Percentiles rank a stretch among this genome's conserved stretches.
phyloP scores from a whole-genome alignment of 2,797 vertebrate species.

The Protosalanx chinensis region DNA sequence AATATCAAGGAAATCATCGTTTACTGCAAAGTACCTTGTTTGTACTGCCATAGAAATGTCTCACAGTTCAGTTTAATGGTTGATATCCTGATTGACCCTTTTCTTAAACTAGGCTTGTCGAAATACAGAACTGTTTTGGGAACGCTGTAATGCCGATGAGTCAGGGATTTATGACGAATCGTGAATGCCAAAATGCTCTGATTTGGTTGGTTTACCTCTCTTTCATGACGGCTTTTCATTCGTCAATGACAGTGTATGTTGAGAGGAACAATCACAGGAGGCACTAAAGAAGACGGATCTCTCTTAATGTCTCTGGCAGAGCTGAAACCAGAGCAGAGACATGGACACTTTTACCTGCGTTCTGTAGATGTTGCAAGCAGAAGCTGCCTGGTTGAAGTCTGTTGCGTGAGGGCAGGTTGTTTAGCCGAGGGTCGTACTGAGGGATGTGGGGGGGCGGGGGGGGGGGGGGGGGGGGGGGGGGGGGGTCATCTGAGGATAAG shows the following conservation, averaged over 20 bases:
- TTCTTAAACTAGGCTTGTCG: not conserved
- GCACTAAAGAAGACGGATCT: constrained; percentile 21
- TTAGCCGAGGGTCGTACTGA: constrained; percentile 1
- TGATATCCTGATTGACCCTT: not conserved
- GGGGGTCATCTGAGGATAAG: constrained; percentile 33
- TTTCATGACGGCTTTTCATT: not conserved
- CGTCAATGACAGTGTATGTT: not conserved
- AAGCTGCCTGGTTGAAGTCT: not conserved
- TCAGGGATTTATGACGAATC: no score
- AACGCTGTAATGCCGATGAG: not conserved
- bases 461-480: constrained; percentile 6
- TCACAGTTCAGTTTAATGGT: not conserved
- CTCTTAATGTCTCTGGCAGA: constrained; percentile 35
- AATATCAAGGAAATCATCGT: not conserved
- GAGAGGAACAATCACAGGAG: constrained; percentile 5
- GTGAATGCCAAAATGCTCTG: no score
- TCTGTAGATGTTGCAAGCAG: constrained; percentile 30
- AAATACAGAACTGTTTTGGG: not conserved
- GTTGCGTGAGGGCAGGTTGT: no score
- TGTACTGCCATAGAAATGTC: not conserved
- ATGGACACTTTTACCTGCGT: constrained; percentile 18
- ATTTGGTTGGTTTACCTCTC: no score
- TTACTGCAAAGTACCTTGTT: not conserved
- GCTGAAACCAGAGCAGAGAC: constrained; percentile 27
- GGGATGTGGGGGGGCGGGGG: constrained; percentile 16